phyloP scores from a whole-genome alignment of 2,888 invertebrate genomes.

The Andricus curvator region DNA sequence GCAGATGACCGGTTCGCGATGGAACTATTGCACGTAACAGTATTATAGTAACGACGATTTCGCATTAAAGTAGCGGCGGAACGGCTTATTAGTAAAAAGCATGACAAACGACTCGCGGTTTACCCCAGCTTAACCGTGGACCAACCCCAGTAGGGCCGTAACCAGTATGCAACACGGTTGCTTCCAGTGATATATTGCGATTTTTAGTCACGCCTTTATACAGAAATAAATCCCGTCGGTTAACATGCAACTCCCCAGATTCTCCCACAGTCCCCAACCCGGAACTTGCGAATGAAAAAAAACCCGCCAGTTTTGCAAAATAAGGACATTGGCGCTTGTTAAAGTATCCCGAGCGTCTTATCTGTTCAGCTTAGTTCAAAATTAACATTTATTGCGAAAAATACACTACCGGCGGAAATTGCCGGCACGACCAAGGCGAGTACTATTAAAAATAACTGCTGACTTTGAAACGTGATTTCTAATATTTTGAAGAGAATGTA shows the following conservation, averaged over 20 bases:
- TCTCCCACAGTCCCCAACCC: constrained; percentile 53
- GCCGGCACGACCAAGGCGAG: too few species aligned
- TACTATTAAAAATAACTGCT: too few species aligned
- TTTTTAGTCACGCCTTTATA: constrained; percentile 74
- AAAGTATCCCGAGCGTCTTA: background rate
- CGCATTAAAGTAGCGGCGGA: constrained; percentile 63
- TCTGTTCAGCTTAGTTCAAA: constrained; percentile 23
- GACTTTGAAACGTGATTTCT: too few species aligned
- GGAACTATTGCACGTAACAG: constrained; percentile 19
- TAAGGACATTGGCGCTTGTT: background rate
- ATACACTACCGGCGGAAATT: background rate
- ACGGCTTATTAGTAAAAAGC: constrained; percentile 73
- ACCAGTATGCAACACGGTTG: constrained; percentile 64
- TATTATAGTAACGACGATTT: constrained; percentile 43
- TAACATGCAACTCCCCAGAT: constrained; percentile 66
- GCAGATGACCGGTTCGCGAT: constrained; percentile 1
- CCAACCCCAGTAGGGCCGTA: constrained; percentile 69
- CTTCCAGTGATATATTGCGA: constrained; percentile 69
- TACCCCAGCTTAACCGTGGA: constrained; percentile 67
- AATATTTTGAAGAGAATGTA: too few species aligned
- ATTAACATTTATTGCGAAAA: constrained; percentile 16
- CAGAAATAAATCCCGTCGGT: constrained; percentile 70
- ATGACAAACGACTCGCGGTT: constrained; percentile 73
- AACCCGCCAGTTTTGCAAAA: constrained; percentile 26
- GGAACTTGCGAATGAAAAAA: background rate